Conservation (phyloP, 2,888 invertebrate genomes). For the Pyralis farinalis region DNA sequence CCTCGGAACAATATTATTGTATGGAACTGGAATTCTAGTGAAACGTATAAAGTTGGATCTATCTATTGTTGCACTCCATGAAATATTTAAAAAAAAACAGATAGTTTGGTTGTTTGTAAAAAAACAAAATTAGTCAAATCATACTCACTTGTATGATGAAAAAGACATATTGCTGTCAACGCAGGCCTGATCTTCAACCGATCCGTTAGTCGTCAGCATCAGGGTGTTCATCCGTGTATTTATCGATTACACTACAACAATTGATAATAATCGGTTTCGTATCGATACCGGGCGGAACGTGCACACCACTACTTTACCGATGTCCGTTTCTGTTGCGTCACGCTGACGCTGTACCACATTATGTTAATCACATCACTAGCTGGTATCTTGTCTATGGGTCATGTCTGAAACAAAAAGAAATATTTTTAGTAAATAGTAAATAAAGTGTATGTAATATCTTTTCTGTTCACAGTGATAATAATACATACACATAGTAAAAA, state of each 20-base stretch:
- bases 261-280: conserved; percentile 6
- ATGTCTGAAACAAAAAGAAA: conserved; percentile 44
- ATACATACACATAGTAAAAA: too few relatives aligned
- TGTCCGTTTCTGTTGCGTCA: conserved; percentile 47
- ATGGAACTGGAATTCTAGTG: too few relatives aligned
- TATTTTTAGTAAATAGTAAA: neutral
- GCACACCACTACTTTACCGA: conserved; percentile 54
- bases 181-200: conserved; percentile 67
- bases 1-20: too few relatives aligned
- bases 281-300: conserved; percentile 12
- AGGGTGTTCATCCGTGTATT: conserved; percentile 69
- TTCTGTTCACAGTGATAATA: too few relatives aligned
- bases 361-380: conserved; percentile 59
- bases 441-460: too few relatives aligned
- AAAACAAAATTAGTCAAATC: too few relatives aligned
- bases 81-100: too few relatives aligned
- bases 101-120: too few relatives aligned
- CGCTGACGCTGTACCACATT: conserved; percentile 46
- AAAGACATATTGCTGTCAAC: conserved; percentile 73
- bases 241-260: conserved; percentile 25
- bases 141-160: conserved; percentile 71
- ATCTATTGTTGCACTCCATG: too few relatives aligned
- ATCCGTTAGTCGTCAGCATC: conserved; percentile 70
- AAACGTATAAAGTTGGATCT: too few relatives aligned
- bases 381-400: conserved; percentile 26